Conservation (phyloP, 2,888 invertebrate species). For the Petrolisthes manimaculis region DNA sequence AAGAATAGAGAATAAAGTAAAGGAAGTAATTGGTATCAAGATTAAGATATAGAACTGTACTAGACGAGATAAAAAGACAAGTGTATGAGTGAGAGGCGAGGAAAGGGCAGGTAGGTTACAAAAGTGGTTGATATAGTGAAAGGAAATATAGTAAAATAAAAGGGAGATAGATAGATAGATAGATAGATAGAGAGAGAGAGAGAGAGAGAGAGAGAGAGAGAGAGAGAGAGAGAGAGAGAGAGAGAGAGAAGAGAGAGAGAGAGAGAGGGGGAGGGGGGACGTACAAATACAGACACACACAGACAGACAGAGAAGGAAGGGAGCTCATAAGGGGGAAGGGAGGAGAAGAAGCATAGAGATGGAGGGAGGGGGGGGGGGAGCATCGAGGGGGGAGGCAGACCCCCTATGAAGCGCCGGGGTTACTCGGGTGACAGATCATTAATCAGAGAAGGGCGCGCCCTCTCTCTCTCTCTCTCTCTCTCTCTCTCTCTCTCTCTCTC, state of each 20-base stretch:
- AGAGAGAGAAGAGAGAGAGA: neutral
- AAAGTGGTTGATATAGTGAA: neutral
- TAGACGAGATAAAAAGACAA: neutral
- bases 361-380: neutral
- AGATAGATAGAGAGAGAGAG: conserved; percentile 22
- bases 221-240: neutral
- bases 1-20: too few species aligned
- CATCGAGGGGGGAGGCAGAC: conserved; percentile 34
- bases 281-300: too few species aligned
- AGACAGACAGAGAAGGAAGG: neutral
- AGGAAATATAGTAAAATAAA: neutral
- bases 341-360: neutral
- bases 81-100: neutral
- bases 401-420: conserved; percentile 40
- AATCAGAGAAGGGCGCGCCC: conserved; percentile 34
- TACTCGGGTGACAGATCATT: conserved; percentile 55
- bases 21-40: too few species aligned
- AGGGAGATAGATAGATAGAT: neutral
- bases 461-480: conserved; percentile 19
- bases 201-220: conserved; percentile 45
- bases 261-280: neutral
- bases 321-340: neutral
- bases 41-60: neutral
- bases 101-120: neutral
- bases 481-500: conserved; percentile 3